Percentiles rank a stretch among this genome's conserved stretches.
These are phyloP conservation scores for Scophthalmus maximus DNA, from an alignment of 2,113 vertebrate genomes.

Conservation along the genomic window DNA sequence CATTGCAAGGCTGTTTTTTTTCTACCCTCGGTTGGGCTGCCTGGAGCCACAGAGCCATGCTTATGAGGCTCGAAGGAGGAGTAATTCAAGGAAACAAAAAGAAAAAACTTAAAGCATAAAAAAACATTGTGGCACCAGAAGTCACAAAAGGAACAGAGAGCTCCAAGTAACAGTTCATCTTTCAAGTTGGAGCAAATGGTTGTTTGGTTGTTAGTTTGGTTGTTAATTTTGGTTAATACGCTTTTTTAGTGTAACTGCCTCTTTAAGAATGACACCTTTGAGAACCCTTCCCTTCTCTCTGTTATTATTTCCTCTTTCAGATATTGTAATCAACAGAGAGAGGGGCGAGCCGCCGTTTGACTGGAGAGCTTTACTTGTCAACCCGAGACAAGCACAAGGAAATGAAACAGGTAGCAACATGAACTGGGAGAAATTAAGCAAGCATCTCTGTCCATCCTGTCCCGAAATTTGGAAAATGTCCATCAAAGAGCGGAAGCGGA, in stretches of 20 bases:
- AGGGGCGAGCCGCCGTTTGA: constrained; percentile 73
- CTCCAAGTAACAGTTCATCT: constrained; percentile 87
- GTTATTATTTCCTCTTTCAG: constrained; percentile 74
- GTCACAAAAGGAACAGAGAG: constrained; percentile 86
- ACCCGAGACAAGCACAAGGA: constrained; percentile 77
- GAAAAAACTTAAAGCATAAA: constrained; percentile 80
- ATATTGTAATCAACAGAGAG: constrained; percentile 78
- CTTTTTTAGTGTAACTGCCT: constrained; percentile 84
- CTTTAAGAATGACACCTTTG: constrained; percentile 82
- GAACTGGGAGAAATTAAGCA: constrained; percentile 78
- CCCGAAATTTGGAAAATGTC: constrained; percentile 80
- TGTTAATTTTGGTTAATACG: constrained; percentile 88
- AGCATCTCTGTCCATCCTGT: constrained; percentile 81
- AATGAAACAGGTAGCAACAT: constrained; percentile 81
- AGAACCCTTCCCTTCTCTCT: constrained; percentile 77
- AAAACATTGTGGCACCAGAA: constrained; percentile 87
- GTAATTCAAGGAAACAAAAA: constrained; percentile 83
- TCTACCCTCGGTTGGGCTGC: constrained; percentile 88
- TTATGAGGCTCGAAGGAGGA: constrained; percentile 87
- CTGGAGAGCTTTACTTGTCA: constrained; percentile 77
- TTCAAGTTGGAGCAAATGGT: constrained; percentile 86
- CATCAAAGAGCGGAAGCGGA: constrained; percentile 80
- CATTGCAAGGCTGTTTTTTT: constrained; percentile 99
- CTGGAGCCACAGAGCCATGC: constrained; percentile 87
- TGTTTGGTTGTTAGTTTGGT: constrained; percentile 88